phyloP scores from a whole-genome alignment of 2,888 invertebrate species.

The Mechanitis messenoides region DNA sequence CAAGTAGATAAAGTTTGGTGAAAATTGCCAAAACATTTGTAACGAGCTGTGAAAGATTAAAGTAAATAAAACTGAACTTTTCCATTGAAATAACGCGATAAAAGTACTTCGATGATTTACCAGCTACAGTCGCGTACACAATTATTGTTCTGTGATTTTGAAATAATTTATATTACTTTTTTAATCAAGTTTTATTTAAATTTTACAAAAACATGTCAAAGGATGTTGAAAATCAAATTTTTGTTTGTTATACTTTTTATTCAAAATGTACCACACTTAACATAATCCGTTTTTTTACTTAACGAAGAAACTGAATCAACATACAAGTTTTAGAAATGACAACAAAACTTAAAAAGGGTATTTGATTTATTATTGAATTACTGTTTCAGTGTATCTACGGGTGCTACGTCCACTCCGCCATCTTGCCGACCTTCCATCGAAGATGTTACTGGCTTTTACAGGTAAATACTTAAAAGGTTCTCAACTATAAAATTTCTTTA shows the following conservation, averaged over 20 bases:
- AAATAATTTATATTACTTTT: not conserved
- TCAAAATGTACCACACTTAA: too few species aligned
- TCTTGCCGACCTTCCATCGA: constrained; percentile 98
- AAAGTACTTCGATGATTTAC: constrained; percentile 23
- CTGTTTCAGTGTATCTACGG: constrained; percentile 93
- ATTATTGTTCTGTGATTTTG: constrained; percentile 1
- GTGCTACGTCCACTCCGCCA: constrained; percentile 99
- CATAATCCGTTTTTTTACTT: too few species aligned
- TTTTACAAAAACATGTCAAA: too few species aligned
- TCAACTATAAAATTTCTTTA: constrained; percentile 5
- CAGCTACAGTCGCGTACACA: constrained; percentile 15
- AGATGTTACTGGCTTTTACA: constrained; percentile 98
- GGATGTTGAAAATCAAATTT: too few species aligned
- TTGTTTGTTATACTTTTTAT: too few species aligned
- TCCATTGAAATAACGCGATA: constrained; percentile 23
- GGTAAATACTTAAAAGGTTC: constrained; percentile 71
- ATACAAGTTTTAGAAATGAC: too few species aligned
- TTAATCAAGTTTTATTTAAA: too few species aligned
- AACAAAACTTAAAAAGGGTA: not conserved
- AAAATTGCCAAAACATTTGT: constrained; percentile 20
- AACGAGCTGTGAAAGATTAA: constrained; percentile 20
- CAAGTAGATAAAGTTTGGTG: constrained; percentile 10
- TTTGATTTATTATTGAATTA: constrained; percentile 14
- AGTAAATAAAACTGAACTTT: constrained; percentile 23
- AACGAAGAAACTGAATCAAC: too few species aligned